Evolutionary conservation across 2,113 vertebrate genomes (phyloP).

Genomic region (Chroicocephalus ridibundus): DNA sequence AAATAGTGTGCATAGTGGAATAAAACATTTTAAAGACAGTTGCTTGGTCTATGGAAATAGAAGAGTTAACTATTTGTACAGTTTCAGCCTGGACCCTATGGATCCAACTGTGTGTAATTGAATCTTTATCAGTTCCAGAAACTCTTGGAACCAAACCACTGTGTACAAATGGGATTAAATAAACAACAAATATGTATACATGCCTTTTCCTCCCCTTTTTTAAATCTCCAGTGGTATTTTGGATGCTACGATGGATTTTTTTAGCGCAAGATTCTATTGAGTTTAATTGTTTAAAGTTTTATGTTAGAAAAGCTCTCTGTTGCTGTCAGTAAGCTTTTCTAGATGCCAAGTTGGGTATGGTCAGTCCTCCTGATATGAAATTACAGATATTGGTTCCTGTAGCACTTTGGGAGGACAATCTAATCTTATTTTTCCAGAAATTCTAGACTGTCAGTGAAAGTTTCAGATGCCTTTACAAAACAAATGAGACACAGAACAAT

Average conservation of each 20-base stretch:
- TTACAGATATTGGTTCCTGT: background rate
- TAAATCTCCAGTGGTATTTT: background rate
- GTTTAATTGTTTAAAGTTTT: background rate
- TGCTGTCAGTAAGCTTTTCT: background rate
- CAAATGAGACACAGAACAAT: background rate
- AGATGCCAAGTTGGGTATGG: background rate
- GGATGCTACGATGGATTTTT: background rate
- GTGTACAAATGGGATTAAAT: background rate
- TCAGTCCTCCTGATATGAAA: background rate
- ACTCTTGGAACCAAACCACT: background rate
- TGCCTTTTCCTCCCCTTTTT: accelerated
- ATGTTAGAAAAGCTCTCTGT: background rate
- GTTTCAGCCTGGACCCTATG: background rate
- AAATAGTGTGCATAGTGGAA: background rate
- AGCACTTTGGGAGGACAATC: background rate
- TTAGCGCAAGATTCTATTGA: background rate
- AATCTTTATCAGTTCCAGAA: background rate
- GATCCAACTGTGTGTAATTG: background rate
- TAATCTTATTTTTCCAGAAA: background rate
- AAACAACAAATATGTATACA: background rate
- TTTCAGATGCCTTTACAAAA: background rate
- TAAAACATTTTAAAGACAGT: background rate
- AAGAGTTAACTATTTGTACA: background rate
- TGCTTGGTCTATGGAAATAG: background rate
- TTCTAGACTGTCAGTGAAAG: background rate